phyloP scores from a whole-genome alignment of 2,888 invertebrate species.

The Orchesellides sinensis region DNA sequence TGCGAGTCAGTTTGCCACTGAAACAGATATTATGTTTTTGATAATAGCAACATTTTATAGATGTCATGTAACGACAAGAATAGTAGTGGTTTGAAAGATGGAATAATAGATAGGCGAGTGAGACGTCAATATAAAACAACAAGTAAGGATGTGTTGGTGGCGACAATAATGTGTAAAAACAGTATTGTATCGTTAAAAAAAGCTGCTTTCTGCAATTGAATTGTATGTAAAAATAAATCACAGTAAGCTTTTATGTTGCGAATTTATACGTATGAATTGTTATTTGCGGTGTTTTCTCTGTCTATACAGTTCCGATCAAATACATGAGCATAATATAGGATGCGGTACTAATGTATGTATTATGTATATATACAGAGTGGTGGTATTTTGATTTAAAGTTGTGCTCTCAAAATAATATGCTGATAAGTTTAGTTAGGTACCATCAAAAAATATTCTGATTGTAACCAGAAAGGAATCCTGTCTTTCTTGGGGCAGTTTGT shows the following conservation, averaged over 20 bases:
- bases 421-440: slow-evolving; percentile 35
- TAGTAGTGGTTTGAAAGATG: too few species aligned
- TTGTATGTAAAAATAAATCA: too few species aligned
- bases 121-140: background rate
- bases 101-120: background rate
- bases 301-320: slow-evolving; percentile 12
- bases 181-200: too few species aligned
- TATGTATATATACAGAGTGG: background rate
- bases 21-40: background rate
- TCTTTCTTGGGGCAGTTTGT: slow-evolving; percentile 61
- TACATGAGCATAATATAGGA: too few species aligned
- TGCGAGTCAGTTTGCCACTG: background rate
- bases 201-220: too few species aligned
- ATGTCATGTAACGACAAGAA: too few species aligned
- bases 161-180: too few species aligned
- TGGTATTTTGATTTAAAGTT: slow-evolving; percentile 20
- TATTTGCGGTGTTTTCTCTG: slow-evolving; percentile 39
- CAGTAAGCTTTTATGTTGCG: too few species aligned
- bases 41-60: too few species aligned
- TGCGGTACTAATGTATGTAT: background rate
- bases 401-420: background rate
- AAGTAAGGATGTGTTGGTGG: too few species aligned
- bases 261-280: too few species aligned
- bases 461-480: slow-evolving; percentile 60
- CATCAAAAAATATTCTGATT: slow-evolving; percentile 43